Evolutionary conservation across 2,113 vertebrate species (phyloP).

Genomic region (Galbula dea): DNA sequence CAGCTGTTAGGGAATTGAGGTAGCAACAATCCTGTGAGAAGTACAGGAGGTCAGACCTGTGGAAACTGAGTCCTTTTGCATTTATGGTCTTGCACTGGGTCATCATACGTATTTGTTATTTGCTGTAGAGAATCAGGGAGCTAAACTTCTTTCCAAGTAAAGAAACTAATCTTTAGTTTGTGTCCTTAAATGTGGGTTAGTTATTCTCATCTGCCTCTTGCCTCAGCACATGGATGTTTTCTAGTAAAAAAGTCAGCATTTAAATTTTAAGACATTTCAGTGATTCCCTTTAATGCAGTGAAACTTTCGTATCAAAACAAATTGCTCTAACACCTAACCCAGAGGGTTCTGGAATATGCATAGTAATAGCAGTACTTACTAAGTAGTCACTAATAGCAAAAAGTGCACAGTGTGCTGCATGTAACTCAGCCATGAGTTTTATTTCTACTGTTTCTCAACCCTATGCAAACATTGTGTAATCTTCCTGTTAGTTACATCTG

Average conservation of each 20-base stretch:
- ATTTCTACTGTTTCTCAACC: constrained; percentile 9
- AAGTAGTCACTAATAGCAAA: not conserved
- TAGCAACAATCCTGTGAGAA: not conserved
- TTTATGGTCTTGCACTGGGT: not conserved
- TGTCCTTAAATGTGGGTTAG: not conserved
- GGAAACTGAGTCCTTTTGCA: not conserved
- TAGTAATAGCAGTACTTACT: not conserved
- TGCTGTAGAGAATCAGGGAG: not conserved
- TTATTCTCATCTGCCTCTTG: not conserved
- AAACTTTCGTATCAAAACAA: not conserved
- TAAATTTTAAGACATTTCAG: not conserved
- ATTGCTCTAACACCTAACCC: not conserved
- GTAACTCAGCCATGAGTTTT: not conserved
- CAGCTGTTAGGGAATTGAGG: not conserved
- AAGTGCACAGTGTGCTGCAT: not conserved
- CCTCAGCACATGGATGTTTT: not conserved
- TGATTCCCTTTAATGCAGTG: not conserved
- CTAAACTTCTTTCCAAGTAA: not conserved
- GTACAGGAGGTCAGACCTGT: not conserved
- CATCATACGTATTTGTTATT: not conserved
- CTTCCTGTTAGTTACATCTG: constrained; percentile 5
- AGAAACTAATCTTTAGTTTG: not conserved
- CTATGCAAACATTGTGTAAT: not conserved
- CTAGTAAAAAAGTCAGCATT: not conserved
- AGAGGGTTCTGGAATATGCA: not conserved